Evolutionary conservation across 1,140 invertebrate genomes (phyloP).

Genomic region (Achatina immaculata): DNA sequence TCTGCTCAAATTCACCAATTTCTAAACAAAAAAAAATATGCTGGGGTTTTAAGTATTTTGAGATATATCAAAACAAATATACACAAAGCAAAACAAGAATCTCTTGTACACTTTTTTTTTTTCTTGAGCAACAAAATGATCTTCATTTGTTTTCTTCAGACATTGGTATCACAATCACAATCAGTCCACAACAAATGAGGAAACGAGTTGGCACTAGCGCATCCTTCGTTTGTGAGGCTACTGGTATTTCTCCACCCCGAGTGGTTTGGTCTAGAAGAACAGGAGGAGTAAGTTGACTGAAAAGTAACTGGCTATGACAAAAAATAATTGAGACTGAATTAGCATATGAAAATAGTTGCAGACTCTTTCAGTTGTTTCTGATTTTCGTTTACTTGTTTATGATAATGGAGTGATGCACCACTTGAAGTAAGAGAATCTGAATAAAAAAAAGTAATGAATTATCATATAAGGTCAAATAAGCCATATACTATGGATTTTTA

Average conservation of each 20-base stretch:
- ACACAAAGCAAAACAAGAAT: too few species aligned
- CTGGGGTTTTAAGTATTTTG: too few species aligned
- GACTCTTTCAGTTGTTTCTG: neutral
- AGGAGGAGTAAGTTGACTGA: slow-evolving; percentile 32
- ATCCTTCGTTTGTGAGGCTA: slow-evolving; percentile 26
- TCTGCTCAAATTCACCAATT: too few species aligned
- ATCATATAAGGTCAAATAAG: too few species aligned
- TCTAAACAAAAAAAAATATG: too few species aligned
- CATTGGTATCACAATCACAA: neutral
- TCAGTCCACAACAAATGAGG: slow-evolving; percentile 35
- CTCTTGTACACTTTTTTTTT: too few species aligned
- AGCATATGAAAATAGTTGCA: neutral
- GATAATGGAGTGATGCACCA: neutral
- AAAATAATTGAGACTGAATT: neutral
- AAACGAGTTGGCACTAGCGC: slow-evolving; percentile 28
- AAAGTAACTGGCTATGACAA: neutral
- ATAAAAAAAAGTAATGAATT: too few species aligned
- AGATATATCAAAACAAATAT: too few species aligned
- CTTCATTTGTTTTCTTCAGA: too few species aligned
- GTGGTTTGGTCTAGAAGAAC: slow-evolving; percentile 25
- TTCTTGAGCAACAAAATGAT: too few species aligned
- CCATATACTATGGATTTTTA: too few species aligned
- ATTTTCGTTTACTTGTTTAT: neutral
- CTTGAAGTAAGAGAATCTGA: too few species aligned
- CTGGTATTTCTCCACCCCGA: neutral